phyloP scores from a whole-genome alignment of 2,888 invertebrate genomes.

The Hypolimnas misippus region DNA sequence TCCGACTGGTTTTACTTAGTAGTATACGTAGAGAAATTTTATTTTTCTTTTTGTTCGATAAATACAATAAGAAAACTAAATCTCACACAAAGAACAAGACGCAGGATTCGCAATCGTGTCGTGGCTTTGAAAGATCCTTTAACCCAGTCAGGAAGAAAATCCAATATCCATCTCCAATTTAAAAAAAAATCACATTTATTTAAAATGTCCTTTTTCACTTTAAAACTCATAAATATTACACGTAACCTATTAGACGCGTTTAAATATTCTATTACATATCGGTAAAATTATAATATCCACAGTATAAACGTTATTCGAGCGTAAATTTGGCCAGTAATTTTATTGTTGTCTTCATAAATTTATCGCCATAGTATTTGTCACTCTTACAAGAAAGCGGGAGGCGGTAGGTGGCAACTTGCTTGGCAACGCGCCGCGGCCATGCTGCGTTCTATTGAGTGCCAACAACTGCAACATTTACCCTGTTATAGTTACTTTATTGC shows the following conservation, averaged over 20 bases:
- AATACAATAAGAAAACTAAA: conserved; percentile 23
- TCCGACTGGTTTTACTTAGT: too few relatives aligned
- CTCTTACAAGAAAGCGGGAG: conserved; percentile 42
- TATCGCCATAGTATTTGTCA: conserved; percentile 41
- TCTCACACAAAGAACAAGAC: conserved; percentile 27
- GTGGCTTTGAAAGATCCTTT: conserved; percentile 30
- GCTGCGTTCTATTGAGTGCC: conserved; percentile 46
- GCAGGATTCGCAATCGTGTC: conserved; percentile 25
- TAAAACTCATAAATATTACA: not conserved
- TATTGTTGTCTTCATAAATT: conserved; percentile 34
- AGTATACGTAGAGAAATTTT: too few relatives aligned
- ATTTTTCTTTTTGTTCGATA: too few relatives aligned
- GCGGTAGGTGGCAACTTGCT: conserved; percentile 42
- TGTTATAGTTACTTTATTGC: conserved; percentile 42
- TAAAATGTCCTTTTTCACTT: too few relatives aligned
- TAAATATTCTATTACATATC: not conserved
- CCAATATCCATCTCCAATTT: conserved; percentile 18
- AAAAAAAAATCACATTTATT: not conserved
- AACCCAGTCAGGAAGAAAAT: conserved; percentile 19
- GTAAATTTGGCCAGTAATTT: conserved; percentile 15
- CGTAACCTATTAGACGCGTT: not conserved
- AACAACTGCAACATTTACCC: conserved; percentile 47
- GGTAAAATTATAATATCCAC: not conserved
- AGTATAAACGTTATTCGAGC: not conserved
- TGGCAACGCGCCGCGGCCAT: conserved; percentile 46